Evolutionary conservation across 2,113 vertebrate genomes (phyloP).

Genomic region (Mesembrinibis cayennensis): DNA sequence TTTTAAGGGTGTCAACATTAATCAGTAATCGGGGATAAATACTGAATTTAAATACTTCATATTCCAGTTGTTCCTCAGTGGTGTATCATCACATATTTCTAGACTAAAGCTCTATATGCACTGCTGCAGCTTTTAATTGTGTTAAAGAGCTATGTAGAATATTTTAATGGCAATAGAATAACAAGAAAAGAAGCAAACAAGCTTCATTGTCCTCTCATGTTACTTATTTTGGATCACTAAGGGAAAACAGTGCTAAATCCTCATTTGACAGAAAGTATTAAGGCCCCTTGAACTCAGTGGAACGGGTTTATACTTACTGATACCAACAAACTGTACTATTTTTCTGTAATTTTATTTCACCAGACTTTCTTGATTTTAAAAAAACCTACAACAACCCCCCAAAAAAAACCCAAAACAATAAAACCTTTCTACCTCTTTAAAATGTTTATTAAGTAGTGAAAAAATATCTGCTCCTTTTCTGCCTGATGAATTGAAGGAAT

Average conservation of each 20-base stretch:
- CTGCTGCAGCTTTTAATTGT: not conserved
- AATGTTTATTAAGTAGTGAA: not conserved
- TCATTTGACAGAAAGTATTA: not conserved
- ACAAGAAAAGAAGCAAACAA: not conserved
- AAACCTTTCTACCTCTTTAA: not conserved
- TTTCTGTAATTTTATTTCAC: not conserved
- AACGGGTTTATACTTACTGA: not conserved
- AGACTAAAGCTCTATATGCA: not conserved
- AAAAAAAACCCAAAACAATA: not conserved
- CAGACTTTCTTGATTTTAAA: not conserved
- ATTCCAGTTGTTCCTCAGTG: not conserved
- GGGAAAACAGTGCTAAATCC: not conserved
- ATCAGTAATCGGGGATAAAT: not conserved
- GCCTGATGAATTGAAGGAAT: not conserved
- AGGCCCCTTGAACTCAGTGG: not conserved
- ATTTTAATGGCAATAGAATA: not conserved
- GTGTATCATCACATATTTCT: not conserved
- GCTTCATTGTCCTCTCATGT: not conserved
- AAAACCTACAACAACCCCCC: not conserved
- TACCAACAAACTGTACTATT: not conserved
- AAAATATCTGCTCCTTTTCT: not conserved
- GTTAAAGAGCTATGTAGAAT: not conserved
- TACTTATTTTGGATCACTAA: not conserved
- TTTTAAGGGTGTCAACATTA: not conserved
- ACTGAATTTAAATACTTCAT: not conserved